Percentiles rank a stretch among this genome's conserved stretches.
Evolutionary conservation across 2,113 vertebrate species (phyloP).

Genomic region (Aythya baeri): DNA sequence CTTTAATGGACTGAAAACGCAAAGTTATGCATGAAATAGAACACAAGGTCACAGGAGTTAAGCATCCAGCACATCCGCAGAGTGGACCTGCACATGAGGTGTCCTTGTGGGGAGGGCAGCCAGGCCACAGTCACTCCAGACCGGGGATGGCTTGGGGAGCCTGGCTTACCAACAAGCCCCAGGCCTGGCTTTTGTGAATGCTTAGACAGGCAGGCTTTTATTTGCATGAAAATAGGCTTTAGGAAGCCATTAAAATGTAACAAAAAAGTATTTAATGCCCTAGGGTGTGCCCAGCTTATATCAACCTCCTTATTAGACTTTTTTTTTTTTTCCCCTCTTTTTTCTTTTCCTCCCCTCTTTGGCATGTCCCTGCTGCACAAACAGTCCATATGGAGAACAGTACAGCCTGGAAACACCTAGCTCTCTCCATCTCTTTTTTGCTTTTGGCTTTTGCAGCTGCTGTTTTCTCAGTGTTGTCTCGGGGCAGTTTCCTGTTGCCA

Average conservation of each 20-base stretch:
- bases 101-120: not conserved
- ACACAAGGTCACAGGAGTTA: fast-evolving
- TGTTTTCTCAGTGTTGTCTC: conserved; percentile 83
- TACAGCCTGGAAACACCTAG: conserved; percentile 60
- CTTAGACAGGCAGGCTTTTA: conserved; percentile 29
- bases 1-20: not conserved
- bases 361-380: not conserved
- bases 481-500: conserved; percentile 85
- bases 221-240: conserved; percentile 66
- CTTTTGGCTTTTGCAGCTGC: conserved; percentile 82
- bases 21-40: not conserved
- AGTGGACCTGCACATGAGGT: fast-evolving
- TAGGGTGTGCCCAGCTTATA: not conserved
- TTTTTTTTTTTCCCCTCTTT: no score
- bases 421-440: conserved; percentile 69
- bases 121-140: not conserved
- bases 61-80: not conserved
- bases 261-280: conserved; percentile 63
- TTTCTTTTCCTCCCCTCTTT: not conserved
- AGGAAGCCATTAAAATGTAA: conserved; percentile 70
- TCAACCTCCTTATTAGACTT: conserved; percentile 42
- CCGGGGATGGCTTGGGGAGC: not conserved
- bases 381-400: conserved; percentile 53
- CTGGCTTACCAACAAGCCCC: fast-evolving
- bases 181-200: conserved; percentile 30